phyloP scores from a whole-genome alignment of 1,140 invertebrate species.

The Cydia pomonella region DNA sequence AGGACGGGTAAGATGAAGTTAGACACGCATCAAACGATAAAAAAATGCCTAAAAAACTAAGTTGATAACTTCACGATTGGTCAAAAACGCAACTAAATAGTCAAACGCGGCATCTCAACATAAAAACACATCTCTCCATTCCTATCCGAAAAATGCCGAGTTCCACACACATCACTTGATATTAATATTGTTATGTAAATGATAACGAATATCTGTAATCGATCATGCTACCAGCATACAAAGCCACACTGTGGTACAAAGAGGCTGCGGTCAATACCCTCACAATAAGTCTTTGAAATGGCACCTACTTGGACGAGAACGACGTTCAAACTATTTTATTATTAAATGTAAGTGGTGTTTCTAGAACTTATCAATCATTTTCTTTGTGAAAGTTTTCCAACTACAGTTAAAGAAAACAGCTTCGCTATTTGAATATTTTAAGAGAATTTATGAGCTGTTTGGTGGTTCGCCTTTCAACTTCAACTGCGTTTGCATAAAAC shows the following conservation, averaged over 20 bases:
- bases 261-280: conserved; percentile 15
- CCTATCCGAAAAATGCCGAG: too few relatives aligned
- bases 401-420: conserved; percentile 11
- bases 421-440: conserved; percentile 1
- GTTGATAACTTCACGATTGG: too few relatives aligned
- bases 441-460: conserved; percentile 13
- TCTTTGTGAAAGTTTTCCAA: conserved; percentile 3
- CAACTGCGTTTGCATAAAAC: background rate
- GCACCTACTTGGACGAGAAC: background rate
- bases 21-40: too few relatives aligned
- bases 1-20: too few relatives aligned
- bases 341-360: conserved; percentile 10
- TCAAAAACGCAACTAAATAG: too few relatives aligned
- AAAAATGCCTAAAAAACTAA: too few relatives aligned
- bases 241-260: conserved; percentile 20
- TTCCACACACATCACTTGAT: background rate
- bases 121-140: too few relatives aligned
- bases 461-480: background rate
- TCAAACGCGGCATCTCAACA: too few relatives aligned
- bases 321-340: conserved; percentile 15
- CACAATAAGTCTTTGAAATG: conserved; percentile 12
- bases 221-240: conserved; percentile 4
- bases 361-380: conserved; percentile 17
- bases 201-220: conserved; percentile 3
- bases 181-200: background rate